Evolutionary conservation across 2,113 vertebrate species (phyloP).

Genomic region (Centropus unirufus): DNA sequence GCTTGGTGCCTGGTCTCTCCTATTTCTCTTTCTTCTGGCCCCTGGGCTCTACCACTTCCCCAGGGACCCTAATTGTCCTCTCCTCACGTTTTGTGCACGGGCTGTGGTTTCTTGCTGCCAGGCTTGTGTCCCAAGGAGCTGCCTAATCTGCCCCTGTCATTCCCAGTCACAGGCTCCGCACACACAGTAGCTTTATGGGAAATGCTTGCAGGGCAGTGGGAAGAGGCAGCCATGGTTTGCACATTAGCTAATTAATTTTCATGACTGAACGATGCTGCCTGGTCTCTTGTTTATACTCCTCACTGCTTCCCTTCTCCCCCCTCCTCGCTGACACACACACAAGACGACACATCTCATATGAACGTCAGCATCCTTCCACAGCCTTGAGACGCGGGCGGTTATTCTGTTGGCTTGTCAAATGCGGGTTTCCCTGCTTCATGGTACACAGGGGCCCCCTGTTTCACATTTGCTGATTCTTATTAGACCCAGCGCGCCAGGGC

Average conservation of each 20-base stretch:
- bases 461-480: constrained; percentile 69
- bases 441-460: constrained; percentile 68
- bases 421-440: constrained; percentile 61
- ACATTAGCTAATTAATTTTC: constrained; percentile 69
- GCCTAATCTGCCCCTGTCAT: constrained; percentile 64
- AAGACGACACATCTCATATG: constrained; percentile 41
- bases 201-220: constrained; percentile 48
- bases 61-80: neutral
- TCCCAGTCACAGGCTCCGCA: constrained; percentile 54
- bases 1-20: neutral
- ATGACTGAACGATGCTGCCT: constrained; percentile 61
- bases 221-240: constrained; percentile 57
- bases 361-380: constrained; percentile 59
- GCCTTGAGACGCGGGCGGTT: constrained; percentile 43
- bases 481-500: constrained; percentile 57
- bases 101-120: constrained; percentile 50
- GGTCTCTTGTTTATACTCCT: constrained; percentile 61
- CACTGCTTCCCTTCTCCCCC: constrained; percentile 9
- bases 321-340: constrained; percentile 53
- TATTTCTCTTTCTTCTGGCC: neutral
- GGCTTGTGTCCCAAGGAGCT: constrained; percentile 44
- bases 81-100: neutral
- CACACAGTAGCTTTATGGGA: constrained; percentile 31
- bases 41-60: neutral
- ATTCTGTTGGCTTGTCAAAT: constrained; percentile 65